These are phyloP conservation scores for Lepilemur ruficaudatus DNA, from an alignment of 2,797 vertebrate species.

Conservation along the genomic window DNA sequence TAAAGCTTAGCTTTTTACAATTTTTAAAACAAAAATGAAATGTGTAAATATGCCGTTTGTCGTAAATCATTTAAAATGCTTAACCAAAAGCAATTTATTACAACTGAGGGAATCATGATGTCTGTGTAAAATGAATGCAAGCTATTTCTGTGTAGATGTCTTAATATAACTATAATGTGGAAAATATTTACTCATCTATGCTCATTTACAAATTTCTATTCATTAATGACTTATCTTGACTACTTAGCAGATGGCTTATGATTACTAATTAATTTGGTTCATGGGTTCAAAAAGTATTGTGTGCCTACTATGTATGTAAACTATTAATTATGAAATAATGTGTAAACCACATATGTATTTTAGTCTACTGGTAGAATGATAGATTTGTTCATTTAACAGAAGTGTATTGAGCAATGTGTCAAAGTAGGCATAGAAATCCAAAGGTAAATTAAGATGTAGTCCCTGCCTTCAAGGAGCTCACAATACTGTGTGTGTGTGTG, in stretches of 20 bases:
- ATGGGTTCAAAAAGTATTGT: background rate
- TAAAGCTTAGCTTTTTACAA: conserved; percentile 32
- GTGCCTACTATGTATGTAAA: conserved; percentile 1
- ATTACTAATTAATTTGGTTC: conserved; percentile 42
- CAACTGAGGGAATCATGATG: background rate
- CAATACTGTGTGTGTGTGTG: background rate
- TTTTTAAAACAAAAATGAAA: conserved; percentile 50
- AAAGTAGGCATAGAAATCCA: background rate
- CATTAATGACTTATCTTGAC: conserved; percentile 9
- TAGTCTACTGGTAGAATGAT: background rate
- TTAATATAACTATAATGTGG: background rate
- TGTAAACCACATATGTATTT: conserved; percentile 13
- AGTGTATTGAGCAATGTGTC: conserved; percentile 20
- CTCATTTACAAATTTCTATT: conserved; percentile 38
- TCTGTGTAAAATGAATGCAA: conserved; percentile 11
- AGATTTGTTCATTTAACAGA: conserved; percentile 39
- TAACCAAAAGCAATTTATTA: conserved; percentile 37
- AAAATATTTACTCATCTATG: background rate
- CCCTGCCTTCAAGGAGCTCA: background rate
- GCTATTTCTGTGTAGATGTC: background rate
- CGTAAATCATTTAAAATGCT: conserved; percentile 37
- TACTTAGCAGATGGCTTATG: conserved; percentile 17
- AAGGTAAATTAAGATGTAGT: background rate
- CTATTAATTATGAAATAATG: conserved; percentile 44
- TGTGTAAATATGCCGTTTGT: background rate